Percentiles rank a stretch among this genome's conserved stretches.
phyloP scores from a whole-genome alignment of 2,113 vertebrate genomes.

The Addax nasomaculatus region DNA sequence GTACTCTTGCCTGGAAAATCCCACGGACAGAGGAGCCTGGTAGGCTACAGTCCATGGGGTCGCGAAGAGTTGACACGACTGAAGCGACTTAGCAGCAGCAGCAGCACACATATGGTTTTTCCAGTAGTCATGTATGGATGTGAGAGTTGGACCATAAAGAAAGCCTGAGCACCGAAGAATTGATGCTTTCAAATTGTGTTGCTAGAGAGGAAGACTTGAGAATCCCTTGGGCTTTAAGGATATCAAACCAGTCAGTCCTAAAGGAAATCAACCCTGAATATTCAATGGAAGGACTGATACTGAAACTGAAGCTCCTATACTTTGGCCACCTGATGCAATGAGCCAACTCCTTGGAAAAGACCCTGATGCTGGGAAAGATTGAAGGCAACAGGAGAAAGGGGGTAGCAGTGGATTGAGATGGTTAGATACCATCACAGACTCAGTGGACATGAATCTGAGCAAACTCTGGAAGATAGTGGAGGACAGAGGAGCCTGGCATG shows the following conservation, averaged over 20 bases:
- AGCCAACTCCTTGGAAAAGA: not conserved
- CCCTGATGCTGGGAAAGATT: not conserved
- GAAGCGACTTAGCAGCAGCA: not conserved
- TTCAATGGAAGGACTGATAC: not conserved
- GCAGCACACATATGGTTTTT: not conserved
- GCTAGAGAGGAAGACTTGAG: not conserved
- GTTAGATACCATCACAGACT: not conserved
- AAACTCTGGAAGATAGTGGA: not conserved
- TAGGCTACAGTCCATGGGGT: not conserved
- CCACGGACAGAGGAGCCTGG: not conserved
- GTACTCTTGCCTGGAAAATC: not conserved
- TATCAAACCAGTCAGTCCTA: not conserved
- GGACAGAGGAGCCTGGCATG: not conserved
- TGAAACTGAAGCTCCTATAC: not conserved
- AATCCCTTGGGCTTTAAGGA: not conserved
- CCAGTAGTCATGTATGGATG: not conserved
- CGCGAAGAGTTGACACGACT: accelerated
- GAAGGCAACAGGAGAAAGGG: not conserved
- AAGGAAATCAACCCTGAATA: not conserved
- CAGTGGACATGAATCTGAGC: not conserved
- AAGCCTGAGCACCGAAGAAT: not conserved
- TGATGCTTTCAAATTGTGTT: not conserved
- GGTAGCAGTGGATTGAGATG: not conserved
- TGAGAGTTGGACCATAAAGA: not conserved
- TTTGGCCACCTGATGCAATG: not conserved